Base-by-base conservation (phyloP, 2,888 invertebrate genomes). In the Hypselothyrea guttata region DNA sequence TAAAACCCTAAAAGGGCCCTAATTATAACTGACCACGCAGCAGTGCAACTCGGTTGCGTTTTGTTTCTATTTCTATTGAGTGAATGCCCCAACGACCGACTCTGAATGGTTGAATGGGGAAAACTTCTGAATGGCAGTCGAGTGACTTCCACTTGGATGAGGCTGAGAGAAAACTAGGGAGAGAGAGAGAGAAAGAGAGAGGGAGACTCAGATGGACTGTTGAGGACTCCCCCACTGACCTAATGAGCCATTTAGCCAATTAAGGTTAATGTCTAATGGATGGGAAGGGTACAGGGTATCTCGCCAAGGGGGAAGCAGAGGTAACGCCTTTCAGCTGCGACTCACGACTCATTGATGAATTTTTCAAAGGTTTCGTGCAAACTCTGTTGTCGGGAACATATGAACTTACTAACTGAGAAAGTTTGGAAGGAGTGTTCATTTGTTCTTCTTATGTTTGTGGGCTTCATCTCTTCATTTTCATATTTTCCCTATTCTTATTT, bases 241-340 rank as follows among this genome's bases (percentile, higher is more conserved):
- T 84, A 87, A 88, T 87, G 88, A 84, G 76, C 86, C 86, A 85
- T 84, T 88, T 79, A 65, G 82, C 74, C 75, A 82, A 84, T 88
- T 83, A 73, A 72, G 78, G 87, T 87, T 86, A 86, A 86, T 86
- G 75, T 72, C 69, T 70, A 59, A 55, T 53, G 22, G 18, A n/a
- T 59, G 61, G 47, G 11, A 38, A 37, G 42, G 60, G 33, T 41
- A 30, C 5, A 27, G 2, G n/a, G 46, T 33, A 44, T 34, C 1
- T 33, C 18, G 16, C 30, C 5, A 18, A 12, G 12, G 15, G 5
- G 13, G 16, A 35, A 34, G 34, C 12, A 40, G 34, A 11, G 40
- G 28, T 1, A 30, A 37, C 45, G 53, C 51, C 60, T 75, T 61
- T 49, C 49, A 61, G 44, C 45, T 58, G 51, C 47, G 51, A 55